Conservation (phyloP, 2,888 invertebrate genomes). For the Atrina japonica region DNA sequence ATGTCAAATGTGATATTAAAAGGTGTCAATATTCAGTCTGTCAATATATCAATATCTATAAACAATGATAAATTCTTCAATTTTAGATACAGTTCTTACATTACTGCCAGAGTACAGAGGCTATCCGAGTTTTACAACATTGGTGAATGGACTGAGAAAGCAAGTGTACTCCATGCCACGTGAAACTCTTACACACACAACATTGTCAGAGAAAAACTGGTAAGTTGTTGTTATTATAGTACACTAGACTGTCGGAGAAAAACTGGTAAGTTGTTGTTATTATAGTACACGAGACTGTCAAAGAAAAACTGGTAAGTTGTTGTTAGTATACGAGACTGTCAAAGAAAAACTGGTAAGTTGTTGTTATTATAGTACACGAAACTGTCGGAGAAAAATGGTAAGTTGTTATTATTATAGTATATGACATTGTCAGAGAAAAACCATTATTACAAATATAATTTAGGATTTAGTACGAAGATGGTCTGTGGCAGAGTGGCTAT, state of each 20-base stretch:
- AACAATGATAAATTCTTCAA: neutral
- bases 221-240: conserved; percentile 71
- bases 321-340: conserved; percentile 86
- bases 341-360: conserved; percentile 88
- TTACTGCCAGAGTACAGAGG: conserved; percentile 76
- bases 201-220: conserved; percentile 91
- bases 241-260: conserved; percentile 88
- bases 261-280: conserved; percentile 85
- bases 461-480: too few relatives aligned
- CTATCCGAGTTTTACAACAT: conserved; percentile 83
- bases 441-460: too few relatives aligned
- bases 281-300: conserved; percentile 87
- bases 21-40: too few relatives aligned
- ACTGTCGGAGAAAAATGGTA: conserved; percentile 91
- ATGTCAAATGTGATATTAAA: too few relatives aligned
- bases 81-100: conserved; percentile 59
- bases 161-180: conserved; percentile 87
- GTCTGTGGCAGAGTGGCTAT: too few relatives aligned
- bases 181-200: conserved; percentile 87
- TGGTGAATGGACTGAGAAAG: conserved; percentile 86
- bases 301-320: conserved; percentile 88
- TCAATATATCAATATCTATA: too few relatives aligned
- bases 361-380: conserved; percentile 84
- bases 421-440: conserved; percentile 89
- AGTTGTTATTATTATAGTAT: conserved; percentile 76